A percentile compares a stretch with the other conserved stretches of the same genome.
Evolutionary conservation across 2,888 invertebrate species (phyloP).

Genomic region (Coenonympha glycerion): DNA sequence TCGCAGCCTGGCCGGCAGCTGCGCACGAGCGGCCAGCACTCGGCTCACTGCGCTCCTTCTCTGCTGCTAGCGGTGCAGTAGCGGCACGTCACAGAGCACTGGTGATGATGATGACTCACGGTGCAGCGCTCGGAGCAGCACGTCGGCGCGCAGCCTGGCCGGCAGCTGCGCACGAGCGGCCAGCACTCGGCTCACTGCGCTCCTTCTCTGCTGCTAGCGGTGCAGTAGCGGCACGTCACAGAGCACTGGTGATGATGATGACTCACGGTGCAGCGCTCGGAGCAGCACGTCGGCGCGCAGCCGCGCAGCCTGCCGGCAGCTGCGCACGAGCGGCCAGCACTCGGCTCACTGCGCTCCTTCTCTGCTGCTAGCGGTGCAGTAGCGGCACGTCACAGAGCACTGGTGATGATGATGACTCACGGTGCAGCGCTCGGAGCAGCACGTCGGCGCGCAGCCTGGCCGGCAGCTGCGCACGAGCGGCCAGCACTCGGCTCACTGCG

Average conservation of each 20-base stretch:
- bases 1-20: slow-evolving; percentile 24
- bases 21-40: slow-evolving; percentile 16
- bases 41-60: slow-evolving; percentile 26
- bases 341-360: slow-evolving; percentile 25
- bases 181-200: slow-evolving; percentile 24
- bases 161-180: slow-evolving; percentile 11
- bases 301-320: slow-evolving; percentile 25
- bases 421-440: slow-evolving; percentile 35
- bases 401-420: slow-evolving; percentile 30
- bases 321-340: slow-evolving; percentile 16
- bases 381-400: too few relatives aligned
- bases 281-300: slow-evolving; percentile 35
- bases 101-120: slow-evolving; percentile 31
- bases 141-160: slow-evolving; percentile 30
- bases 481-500: slow-evolving; percentile 23
- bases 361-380: too few relatives aligned
- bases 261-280: slow-evolving; percentile 37
- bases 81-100: too few relatives aligned
- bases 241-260: too few relatives aligned
- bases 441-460: slow-evolving; percentile 32
- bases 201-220: slow-evolving; percentile 22
- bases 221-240: too few relatives aligned
- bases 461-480: slow-evolving; percentile 7
- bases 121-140: slow-evolving; percentile 37
- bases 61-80: too few relatives aligned